phyloP scores from a whole-genome alignment of 2,113 vertebrate species.

The Microtus richardsoni region DNA sequence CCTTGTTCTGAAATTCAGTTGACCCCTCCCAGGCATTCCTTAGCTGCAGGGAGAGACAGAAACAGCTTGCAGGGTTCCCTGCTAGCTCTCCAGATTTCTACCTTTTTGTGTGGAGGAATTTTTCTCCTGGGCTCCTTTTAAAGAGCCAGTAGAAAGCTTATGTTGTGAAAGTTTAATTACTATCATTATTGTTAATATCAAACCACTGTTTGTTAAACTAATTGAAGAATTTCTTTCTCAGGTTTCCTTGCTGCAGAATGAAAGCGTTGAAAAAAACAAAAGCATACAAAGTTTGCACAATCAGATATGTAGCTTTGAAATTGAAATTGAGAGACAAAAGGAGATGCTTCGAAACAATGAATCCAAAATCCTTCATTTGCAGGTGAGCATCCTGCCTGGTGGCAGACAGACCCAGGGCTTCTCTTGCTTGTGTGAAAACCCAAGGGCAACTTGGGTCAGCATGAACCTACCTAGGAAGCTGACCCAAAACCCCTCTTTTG shows the following conservation, averaged over 20 bases:
- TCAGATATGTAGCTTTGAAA: constrained; percentile 91
- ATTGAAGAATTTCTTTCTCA: constrained; percentile 81
- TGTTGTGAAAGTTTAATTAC: no score
- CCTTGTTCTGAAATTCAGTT: neutral
- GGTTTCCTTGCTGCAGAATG: constrained; percentile 91
- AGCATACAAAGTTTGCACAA: constrained; percentile 91
- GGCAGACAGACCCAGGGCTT: neutral
- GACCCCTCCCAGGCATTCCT: no score
- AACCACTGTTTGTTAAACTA: constrained; percentile 72
- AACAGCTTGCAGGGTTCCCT: neutral
- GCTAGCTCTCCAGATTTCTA: rapidly evolving
- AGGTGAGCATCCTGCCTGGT: constrained; percentile 83
- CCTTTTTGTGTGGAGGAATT: neutral
- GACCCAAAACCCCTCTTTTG: rapidly evolving
- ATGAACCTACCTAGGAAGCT: neutral
- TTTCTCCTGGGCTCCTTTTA: neutral
- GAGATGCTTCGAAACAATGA: constrained; percentile 91
- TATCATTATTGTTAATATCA: neutral
- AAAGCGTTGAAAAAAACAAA: constrained; percentile 91
- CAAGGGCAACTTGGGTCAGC: neutral
- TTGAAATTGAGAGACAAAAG: constrained; percentile 91
- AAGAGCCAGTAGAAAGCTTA: neutral
- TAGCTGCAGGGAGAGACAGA: neutral
- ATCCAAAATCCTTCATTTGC: constrained; percentile 90
- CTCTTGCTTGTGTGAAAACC: neutral